Percentiles rank a stretch among this genome's conserved stretches.
Conservation (phyloP, 2,888 invertebrate genomes). For the Mongoloraphidia duomilia region DNA sequence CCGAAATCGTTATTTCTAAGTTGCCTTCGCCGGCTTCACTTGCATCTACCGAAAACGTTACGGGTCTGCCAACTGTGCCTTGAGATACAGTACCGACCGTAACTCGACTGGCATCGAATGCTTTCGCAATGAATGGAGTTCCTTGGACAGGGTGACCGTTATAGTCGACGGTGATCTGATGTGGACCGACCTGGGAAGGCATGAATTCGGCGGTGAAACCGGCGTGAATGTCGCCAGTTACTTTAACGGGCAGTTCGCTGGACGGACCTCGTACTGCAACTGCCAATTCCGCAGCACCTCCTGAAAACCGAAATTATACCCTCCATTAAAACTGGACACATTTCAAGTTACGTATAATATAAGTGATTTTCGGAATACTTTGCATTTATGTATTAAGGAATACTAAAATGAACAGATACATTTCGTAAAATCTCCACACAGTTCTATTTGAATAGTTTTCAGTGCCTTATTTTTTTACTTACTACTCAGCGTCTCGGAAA, state of each 20-base stretch:
- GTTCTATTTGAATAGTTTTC: too few species aligned
- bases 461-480: too few species aligned
- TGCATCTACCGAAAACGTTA: conserved; percentile 92
- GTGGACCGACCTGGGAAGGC: conserved; percentile 84
- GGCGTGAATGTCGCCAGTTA: conserved; percentile 75
- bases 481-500: too few species aligned
- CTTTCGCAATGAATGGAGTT: conserved; percentile 80
- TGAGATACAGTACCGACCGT: conserved; percentile 65
- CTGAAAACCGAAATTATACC: conserved; percentile 37
- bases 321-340: conserved; percentile 25
- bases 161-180: conserved; percentile 80
- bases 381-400: too few species aligned
- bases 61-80: conserved; percentile 74
- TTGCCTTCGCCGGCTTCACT: conserved; percentile 95
- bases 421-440: too few species aligned
- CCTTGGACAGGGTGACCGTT: conserved; percentile 80
- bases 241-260: conserved; percentile 74
- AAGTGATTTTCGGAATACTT: too few species aligned
- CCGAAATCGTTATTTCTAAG: conserved; percentile 91
- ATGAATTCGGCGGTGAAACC: conserved; percentile 87
- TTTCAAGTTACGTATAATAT: too few species aligned
- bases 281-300: conserved; percentile 66
- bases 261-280: conserved; percentile 81
- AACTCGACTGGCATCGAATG: conserved; percentile 80
- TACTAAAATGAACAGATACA: too few species aligned